These are phyloP conservation scores for Coremacera marginata DNA, from an alignment of 2,888 invertebrate genomes.

Conservation along the genomic window DNA sequence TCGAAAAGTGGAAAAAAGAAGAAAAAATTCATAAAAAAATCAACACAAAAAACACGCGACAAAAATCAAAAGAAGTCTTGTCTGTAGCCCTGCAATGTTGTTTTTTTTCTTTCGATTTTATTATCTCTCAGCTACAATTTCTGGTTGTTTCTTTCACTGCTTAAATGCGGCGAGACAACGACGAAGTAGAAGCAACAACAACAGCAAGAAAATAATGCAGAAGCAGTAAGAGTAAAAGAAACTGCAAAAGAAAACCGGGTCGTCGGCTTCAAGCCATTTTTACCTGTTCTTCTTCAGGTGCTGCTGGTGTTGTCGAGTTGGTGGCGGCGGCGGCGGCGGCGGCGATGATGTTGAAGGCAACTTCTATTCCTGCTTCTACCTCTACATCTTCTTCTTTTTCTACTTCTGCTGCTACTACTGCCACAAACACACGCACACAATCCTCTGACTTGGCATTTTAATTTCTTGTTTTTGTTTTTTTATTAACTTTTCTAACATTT, in stretches of 20 bases:
- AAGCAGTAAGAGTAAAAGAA: not conserved
- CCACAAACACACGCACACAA: not conserved
- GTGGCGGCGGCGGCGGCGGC: not conserved
- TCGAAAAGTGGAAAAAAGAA: not conserved
- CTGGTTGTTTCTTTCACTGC: constrained; percentile 1
- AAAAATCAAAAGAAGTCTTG: constrained; percentile 29
- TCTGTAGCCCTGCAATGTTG: not conserved
- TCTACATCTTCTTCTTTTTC: not conserved
- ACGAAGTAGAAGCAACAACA: not conserved
- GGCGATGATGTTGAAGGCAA: not conserved
- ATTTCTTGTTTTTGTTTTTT: not conserved
- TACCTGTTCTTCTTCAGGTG: constrained; percentile 30
- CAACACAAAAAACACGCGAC: constrained; percentile 11
- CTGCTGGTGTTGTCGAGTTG: not conserved
- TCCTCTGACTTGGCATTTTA: constrained; percentile 13
- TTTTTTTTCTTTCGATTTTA: not conserved
- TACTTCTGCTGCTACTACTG: not conserved
- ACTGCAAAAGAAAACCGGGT: constrained; percentile 27
- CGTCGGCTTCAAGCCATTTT: constrained; percentile 32
- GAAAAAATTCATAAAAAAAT: not conserved
- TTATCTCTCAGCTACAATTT: not conserved
- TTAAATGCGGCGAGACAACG: not conserved
- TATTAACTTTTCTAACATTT: not conserved
- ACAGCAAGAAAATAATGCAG: not conserved
- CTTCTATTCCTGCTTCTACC: not conserved